A percentile compares a stretch with the other conserved stretches of the same genome.
phyloP scores from a whole-genome alignment of 2,797 vertebrate genomes.

The Remorina albescens region DNA sequence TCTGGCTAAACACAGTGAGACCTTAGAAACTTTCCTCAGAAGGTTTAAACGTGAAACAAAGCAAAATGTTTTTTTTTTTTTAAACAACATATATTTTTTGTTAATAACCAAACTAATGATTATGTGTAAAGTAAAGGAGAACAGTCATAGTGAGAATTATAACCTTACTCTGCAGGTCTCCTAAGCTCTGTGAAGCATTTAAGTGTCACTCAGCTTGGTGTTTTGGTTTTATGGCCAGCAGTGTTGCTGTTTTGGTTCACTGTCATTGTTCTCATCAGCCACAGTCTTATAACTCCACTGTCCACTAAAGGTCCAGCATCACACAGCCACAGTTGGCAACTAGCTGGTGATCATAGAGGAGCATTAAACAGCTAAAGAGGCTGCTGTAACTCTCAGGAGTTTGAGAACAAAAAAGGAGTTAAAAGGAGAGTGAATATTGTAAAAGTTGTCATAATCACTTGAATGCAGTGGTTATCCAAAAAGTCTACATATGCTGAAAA shows the following conservation, averaged over 20 bases:
- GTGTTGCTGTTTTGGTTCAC: neutral
- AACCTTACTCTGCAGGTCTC: neutral
- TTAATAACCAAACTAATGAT: neutral
- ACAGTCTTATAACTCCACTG: too few relatives aligned
- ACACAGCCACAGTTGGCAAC: too few relatives aligned
- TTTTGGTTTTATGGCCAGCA: too few relatives aligned
- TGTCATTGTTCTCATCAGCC: too few relatives aligned
- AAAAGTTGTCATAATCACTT: neutral
- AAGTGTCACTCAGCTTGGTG: too few relatives aligned
- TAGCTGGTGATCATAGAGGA: too few relatives aligned
- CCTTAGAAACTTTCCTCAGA: neutral
- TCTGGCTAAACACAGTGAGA: neutral
- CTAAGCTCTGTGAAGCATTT: neutral
- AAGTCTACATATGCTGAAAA: neutral
- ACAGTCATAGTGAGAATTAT: neutral
- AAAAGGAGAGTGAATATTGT: too few relatives aligned
- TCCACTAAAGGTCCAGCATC: too few relatives aligned
- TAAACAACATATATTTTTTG: too few relatives aligned
- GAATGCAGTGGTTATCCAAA: neutral
- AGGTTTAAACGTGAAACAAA: slow-evolving; percentile 4
- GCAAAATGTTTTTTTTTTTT: too few relatives aligned
- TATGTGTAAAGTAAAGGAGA: neutral
- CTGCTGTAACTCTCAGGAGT: too few relatives aligned
- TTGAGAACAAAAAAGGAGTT: neutral
- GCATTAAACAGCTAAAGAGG: too few relatives aligned